phyloP scores from a whole-genome alignment of 2,888 invertebrate genomes.

The Escarpia spicata region DNA sequence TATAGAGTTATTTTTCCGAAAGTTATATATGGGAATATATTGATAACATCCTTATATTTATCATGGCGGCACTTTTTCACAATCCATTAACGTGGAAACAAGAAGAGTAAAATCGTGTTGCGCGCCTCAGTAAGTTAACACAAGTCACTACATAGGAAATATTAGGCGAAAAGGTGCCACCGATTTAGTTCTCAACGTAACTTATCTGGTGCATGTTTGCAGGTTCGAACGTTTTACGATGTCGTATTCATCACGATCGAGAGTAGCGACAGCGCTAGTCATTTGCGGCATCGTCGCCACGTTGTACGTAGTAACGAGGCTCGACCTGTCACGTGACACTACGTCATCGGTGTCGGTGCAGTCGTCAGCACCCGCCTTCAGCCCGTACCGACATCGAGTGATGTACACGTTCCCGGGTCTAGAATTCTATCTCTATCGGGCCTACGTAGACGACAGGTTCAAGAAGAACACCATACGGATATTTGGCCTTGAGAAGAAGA shows the following conservation, averaged over 20 bases:
- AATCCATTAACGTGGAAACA: background rate
- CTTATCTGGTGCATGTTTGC: background rate
- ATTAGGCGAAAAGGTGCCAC: background rate
- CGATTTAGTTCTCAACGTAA: background rate
- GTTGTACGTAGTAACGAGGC: background rate
- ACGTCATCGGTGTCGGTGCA: background rate
- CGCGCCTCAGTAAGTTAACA: background rate
- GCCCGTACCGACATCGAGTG: background rate
- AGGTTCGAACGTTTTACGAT: background rate
- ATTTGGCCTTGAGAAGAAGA: background rate
- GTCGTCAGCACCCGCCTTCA: background rate
- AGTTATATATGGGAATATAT: background rate
- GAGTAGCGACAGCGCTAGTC: background rate
- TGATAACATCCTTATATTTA: background rate
- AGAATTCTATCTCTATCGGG: background rate
- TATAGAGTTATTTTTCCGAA: background rate
- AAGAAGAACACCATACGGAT: background rate
- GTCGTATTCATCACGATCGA: background rate
- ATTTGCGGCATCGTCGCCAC: background rate
- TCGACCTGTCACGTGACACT: background rate
- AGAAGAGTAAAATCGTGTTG: background rate
- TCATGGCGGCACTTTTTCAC: background rate
- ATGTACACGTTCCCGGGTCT: background rate
- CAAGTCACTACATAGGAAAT: background rate
- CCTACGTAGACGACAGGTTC: background rate